These are phyloP conservation scores for Aplochiton taeniatus DNA, from an alignment of 2,797 vertebrate species.

Conservation along the genomic window DNA sequence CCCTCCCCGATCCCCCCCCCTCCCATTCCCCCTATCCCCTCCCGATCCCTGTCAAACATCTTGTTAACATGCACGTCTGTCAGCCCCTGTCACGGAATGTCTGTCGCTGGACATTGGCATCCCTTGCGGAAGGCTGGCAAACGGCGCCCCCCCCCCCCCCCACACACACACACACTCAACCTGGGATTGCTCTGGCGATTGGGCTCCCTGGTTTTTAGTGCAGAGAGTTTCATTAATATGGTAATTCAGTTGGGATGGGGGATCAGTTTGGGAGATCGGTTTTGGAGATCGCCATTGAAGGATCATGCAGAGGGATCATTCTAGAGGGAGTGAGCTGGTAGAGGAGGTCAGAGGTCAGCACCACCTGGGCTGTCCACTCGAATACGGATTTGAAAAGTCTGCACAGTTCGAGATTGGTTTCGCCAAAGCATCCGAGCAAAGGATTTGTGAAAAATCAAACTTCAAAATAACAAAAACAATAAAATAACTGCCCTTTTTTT, in stretches of 20 bases:
- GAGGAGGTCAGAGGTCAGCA: no score
- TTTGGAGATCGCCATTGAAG: background rate
- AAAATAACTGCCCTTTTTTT: background rate
- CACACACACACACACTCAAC: no score
- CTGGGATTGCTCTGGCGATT: slow-evolving; percentile 48
- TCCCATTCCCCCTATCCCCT: no score
- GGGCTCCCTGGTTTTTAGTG: background rate
- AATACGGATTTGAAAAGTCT: no score
- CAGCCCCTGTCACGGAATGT: slow-evolving; percentile 29
- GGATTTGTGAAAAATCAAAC: slow-evolving; percentile 7
- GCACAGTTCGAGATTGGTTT: no score
- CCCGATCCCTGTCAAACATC: slow-evolving; percentile 12
- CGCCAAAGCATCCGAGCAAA: slow-evolving; percentile 51
- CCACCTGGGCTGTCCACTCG: no score
- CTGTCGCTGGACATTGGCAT: slow-evolving; percentile 23
- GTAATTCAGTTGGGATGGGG: background rate
- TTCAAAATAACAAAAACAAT: slow-evolving; percentile 14
- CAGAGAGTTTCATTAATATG: no score
- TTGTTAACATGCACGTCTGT: slow-evolving; percentile 23
- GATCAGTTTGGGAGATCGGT: background rate
- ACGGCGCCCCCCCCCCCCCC: slow-evolving; percentile 31
- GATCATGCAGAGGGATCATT: background rate
- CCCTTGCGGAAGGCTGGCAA: slow-evolving; percentile 35
- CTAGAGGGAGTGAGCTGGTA: no score
- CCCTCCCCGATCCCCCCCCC: no score